Conservation (phyloP, 2,797 vertebrate genomes). For the Simalia tracyae region DNA sequence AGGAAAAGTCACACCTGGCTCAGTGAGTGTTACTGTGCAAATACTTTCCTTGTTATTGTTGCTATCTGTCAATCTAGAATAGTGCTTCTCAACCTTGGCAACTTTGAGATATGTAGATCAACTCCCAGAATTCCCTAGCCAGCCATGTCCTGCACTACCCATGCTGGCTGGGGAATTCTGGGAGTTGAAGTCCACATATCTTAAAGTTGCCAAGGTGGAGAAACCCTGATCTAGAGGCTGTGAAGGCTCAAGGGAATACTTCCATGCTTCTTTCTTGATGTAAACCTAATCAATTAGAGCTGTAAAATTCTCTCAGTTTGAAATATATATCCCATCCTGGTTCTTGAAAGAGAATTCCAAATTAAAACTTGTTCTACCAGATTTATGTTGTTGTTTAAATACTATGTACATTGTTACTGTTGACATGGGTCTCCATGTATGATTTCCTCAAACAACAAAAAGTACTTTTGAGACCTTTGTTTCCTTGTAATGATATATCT, state of each 20-base stretch:
- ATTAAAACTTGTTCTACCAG: neutral
- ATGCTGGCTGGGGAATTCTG: too few relatives aligned
- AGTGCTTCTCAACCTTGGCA: too few relatives aligned
- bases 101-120: too few relatives aligned
- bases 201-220: too few relatives aligned
- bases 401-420: neutral
- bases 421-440: neutral
- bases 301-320: neutral
- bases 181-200: too few relatives aligned
- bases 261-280: neutral
- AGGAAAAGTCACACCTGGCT: neutral
- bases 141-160: too few relatives aligned
- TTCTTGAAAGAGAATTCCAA: neutral
- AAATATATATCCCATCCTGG: neutral
- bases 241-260: neutral
- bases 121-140: too few relatives aligned
- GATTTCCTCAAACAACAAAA: neutral
- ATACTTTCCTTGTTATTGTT: neutral
- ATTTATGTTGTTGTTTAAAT: neutral
- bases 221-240: neutral
- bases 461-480: neutral
- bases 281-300: neutral
- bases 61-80: neutral
- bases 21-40: neutral
- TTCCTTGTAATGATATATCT: neutral